These are phyloP conservation scores for Rhineura floridana DNA, from an alignment of 2,113 vertebrate species.

Conservation along the genomic window DNA sequence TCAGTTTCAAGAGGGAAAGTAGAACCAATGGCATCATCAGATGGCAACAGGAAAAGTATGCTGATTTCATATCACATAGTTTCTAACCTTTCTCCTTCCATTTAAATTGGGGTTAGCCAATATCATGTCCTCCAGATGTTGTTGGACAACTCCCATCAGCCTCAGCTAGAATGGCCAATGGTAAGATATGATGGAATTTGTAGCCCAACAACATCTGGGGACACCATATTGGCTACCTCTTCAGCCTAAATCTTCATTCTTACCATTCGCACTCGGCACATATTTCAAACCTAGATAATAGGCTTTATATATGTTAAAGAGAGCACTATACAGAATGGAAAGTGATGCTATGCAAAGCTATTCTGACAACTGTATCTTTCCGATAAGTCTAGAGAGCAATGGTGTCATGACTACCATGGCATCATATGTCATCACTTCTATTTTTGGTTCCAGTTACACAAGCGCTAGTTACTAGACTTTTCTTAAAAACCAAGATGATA, in stretches of 20 bases:
- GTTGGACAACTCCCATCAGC: no score
- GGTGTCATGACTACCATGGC: background rate
- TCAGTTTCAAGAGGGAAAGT: background rate
- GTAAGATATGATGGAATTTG: no score
- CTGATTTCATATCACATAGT: no score
- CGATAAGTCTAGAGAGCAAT: background rate
- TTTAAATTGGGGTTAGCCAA: no score
- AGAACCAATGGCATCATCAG: background rate
- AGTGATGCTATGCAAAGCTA: background rate
- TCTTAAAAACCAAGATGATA: no score
- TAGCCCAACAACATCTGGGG: no score
- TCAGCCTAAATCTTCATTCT: background rate
- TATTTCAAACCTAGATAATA: background rate
- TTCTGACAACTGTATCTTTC: conserved; percentile 13
- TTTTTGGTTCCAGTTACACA: background rate
- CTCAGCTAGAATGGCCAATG: no score
- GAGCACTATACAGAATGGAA: background rate
- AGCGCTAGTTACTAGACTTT: background rate
- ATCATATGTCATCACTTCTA: conserved; percentile 1
- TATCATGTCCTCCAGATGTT: no score
- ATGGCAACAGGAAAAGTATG: background rate
- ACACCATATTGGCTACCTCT: no score
- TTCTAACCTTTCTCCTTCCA: background rate
- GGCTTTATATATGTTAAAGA: background rate
- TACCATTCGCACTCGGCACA: background rate